A percentile compares a stretch with the other conserved stretches of the same genome.
Conservation (phyloP, 2,113 vertebrate genomes). For the Etia nguti region DNA sequence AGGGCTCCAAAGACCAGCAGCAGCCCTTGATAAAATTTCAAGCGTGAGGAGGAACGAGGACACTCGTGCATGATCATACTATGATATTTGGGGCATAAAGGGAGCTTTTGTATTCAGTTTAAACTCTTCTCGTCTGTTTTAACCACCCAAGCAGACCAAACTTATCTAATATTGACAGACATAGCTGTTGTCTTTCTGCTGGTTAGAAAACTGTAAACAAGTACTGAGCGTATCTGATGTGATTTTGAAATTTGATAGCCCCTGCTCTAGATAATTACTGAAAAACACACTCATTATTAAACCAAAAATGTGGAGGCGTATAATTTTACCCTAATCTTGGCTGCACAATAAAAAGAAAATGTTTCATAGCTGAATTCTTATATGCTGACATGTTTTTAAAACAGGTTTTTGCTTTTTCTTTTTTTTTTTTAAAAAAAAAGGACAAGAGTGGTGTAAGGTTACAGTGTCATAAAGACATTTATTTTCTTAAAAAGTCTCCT, state of each 20-base stretch:
- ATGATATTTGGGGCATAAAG: neutral
- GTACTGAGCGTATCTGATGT: neutral
- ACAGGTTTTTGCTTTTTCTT: neutral
- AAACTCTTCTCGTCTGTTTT: neutral
- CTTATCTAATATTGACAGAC: neutral
- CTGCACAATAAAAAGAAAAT: neutral
- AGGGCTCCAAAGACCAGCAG: neutral
- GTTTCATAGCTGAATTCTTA: neutral
- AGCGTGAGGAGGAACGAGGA: neutral
- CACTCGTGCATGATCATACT: neutral
- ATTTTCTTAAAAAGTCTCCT: neutral
- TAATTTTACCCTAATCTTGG: neutral
- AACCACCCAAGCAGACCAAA: neutral
- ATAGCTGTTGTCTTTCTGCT: neutral
- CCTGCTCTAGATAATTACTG: neutral
- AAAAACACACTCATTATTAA: neutral
- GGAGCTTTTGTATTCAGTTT: neutral
- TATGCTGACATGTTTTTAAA: neutral
- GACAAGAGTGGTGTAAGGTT: neutral
- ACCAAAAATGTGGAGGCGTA: neutral
- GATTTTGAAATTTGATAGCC: neutral
- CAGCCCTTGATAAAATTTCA: neutral
- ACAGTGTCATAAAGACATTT: neutral
- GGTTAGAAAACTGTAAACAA: neutral
- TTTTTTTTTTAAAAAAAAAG: accelerated